These are phyloP conservation scores for Trachymyrmex cornetzi DNA, from an alignment of 1,140 invertebrate genomes.

Conservation along the genomic window DNA sequence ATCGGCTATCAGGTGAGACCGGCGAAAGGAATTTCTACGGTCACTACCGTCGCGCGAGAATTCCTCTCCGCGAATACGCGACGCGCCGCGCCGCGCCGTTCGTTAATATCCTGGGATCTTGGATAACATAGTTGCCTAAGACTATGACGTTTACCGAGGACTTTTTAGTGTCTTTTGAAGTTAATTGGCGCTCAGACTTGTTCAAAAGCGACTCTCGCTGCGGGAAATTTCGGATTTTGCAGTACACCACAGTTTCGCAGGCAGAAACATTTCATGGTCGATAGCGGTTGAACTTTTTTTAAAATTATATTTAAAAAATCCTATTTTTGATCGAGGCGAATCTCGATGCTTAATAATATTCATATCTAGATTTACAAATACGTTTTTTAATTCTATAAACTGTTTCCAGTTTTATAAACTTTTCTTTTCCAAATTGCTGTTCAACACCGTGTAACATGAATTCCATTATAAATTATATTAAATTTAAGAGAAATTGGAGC, in stretches of 20 bases:
- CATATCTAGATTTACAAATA: too few relatives aligned
- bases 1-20: conserved; percentile 56
- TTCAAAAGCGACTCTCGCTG: not conserved
- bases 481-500: not conserved
- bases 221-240: not conserved
- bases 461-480: not conserved
- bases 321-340: too few relatives aligned
- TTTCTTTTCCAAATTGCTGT: not conserved
- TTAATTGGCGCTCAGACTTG: not conserved
- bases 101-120: conserved; percentile 5
- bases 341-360: not conserved
- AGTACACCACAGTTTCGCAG: not conserved
- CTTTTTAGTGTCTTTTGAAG: not conserved
- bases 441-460: not conserved
- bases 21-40: conserved; percentile 44
- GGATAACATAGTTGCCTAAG: not conserved
- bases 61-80: not conserved
- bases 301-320: too few relatives aligned
- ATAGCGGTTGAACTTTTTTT: too few relatives aligned
- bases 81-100: not conserved
- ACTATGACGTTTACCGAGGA: not conserved
- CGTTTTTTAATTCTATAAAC: too few relatives aligned
- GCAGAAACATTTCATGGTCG: not conserved
- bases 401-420: too few relatives aligned
- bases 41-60: conserved; percentile 23